These are phyloP conservation scores for Triplophysa rosa DNA, from an alignment of 2,113 vertebrate species.

Conservation along the genomic window DNA sequence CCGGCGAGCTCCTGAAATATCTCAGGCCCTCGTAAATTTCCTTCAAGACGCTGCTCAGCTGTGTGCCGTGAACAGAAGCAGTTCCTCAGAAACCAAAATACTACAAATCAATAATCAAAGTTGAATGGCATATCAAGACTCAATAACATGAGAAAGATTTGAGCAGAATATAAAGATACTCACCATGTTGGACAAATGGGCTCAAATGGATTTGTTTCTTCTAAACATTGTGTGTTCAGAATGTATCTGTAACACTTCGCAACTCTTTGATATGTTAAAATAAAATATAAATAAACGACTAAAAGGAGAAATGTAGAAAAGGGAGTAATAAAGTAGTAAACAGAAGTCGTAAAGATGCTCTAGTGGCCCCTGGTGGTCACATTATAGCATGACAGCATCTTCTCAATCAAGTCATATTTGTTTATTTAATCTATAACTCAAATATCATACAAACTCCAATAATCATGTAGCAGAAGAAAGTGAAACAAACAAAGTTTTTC, in stretches of 20 bases:
- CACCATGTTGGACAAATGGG: not conserved
- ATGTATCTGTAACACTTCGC: not conserved
- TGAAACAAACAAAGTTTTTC: conserved; percentile 17
- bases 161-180: not conserved
- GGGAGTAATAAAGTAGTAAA: not conserved
- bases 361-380: conserved; percentile 24
- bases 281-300: too few relatives aligned
- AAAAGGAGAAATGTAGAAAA: too few relatives aligned
- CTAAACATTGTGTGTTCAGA: not conserved
- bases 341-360: not conserved
- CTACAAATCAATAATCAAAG: not conserved
- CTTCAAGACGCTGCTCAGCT: conserved; percentile 51
- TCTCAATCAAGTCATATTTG: too few relatives aligned
- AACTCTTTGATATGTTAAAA: too few relatives aligned
- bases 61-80: conserved; percentile 5
- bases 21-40: conserved; percentile 67
- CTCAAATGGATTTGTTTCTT: not conserved
- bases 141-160: conserved; percentile 1
- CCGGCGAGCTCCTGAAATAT: conserved; percentile 77
- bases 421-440: too few relatives aligned
- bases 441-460: not conserved
- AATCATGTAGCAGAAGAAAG: not conserved
- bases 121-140: not conserved
- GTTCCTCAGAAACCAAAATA: conserved; percentile 5
- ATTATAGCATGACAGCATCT: too few relatives aligned